Evolutionary conservation across 2,888 invertebrate species (phyloP), one percentile per base, ranked within the genome.

Genomic region (Tetrapedia diversipes): DNA sequence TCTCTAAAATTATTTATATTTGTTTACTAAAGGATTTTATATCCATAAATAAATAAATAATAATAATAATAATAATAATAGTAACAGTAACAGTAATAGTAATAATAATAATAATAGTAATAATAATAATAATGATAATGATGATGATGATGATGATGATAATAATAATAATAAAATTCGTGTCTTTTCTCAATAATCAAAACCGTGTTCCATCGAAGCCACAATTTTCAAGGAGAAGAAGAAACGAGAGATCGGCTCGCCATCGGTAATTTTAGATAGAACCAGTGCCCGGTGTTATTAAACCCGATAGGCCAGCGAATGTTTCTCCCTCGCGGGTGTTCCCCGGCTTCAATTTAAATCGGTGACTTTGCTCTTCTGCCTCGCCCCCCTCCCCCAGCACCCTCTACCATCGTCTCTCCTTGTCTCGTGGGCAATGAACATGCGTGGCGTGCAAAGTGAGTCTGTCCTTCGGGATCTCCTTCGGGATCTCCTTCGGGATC

Each of bases 291-390:
- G 78, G 79, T 84, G 84, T 82, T 84, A 83, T 86, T 84, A 84
- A 86, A 86, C 81, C 81, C 81, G 82, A 84, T 81, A 85, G 81
- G 73, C 76, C 72, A 83, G 80, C 82, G 76, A 82, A 75, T 77
- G 79, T 81, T 83, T 85, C 84, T 85, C 81, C 85, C 86, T 86
- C 80, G 85, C 86, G 86, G 87, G 88, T 86, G 87, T 85, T 88
- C 87, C 86, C 63, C 78, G 81, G 69, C 83, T 89, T 90, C 88
- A 91, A 91, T 91, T 90, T 91, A 91, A 91, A 90, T 87, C 87
- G 86, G 89, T 91, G 91, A 91, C 87, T 89, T 77, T 86, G 88
- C 89, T 88, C 84, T 84, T 88, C 86, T 83, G 84, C 78, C 80
- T 83, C 76, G 84, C 78, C 80, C 82, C 76, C 78, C 82, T 85